Base-by-base conservation (phyloP, 2,888 invertebrate species). In the Epinotia bilunana region DNA sequence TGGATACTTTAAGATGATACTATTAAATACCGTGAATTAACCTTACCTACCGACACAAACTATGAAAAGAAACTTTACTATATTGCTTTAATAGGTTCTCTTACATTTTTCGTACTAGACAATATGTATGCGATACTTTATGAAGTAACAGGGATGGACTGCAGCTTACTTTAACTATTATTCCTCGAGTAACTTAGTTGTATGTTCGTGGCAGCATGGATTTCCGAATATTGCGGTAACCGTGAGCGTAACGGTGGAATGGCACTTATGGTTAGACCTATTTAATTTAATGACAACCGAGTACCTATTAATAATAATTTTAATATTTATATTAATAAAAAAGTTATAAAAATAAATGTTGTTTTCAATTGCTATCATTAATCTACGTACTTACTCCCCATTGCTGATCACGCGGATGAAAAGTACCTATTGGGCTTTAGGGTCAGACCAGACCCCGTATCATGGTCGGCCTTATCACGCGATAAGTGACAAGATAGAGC, bases 241-340 rank as follows among this genome's bases (percentile, higher is more conserved):
- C 49, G 67, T 67, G 63, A 58, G n/a, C 71, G 72, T 72, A 57
- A 62, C 75, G 67, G 72, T 72, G 75, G 75, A 75, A 75, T 75
- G 75, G 43, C 74, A 57, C 75, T 55, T 67, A 75, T 65, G 61
- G 64, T 71, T 71, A 64, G 64, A 75, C 75, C 72, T 91, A 91
- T 91, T 91, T 93, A 91, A 91, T 91, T 92, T 91, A 93, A 93
- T 90, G 88, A 92, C 88, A 92, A 92, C 90, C 91, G 90, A 93
- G 93, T 94, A 94, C 93, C 94, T 93, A 92, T 92, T 90, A 91
- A 91, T 91, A 88, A 90, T 91, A 93, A 93, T 92, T 93, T 91
- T 92, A 94, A 92, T 94, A 94, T 94, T 94, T 93, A 93, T 93
- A 93, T 91, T 91, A 92, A 92, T 92, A 91, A 93, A 91, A 90